phyloP scores from a whole-genome alignment of 2,888 invertebrate genomes.

The Anagyrus pseudococci region DNA sequence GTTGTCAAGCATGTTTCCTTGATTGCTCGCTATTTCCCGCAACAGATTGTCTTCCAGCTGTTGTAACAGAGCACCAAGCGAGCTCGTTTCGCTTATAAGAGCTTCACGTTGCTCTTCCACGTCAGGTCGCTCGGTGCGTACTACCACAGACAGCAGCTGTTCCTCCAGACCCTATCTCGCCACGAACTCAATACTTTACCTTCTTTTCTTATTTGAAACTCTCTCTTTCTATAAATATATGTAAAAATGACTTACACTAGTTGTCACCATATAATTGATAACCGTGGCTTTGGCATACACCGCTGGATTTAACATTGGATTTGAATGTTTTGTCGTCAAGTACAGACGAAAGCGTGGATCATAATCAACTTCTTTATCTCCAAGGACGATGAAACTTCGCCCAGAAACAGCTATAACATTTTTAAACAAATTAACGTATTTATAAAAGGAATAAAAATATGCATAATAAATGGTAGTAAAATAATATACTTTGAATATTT shows the following conservation, averaged over 20 bases:
- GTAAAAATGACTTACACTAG: constrained; percentile 67
- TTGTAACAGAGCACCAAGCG: constrained; percentile 83
- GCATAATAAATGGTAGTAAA: not conserved
- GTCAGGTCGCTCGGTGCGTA: constrained; percentile 84
- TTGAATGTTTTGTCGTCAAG: constrained; percentile 86
- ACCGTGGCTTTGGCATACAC: constrained; percentile 87
- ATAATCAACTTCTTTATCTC: constrained; percentile 89
- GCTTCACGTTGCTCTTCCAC: constrained; percentile 86
- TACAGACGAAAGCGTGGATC: constrained; percentile 89
- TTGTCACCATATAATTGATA: constrained; percentile 90
- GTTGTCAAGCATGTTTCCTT: constrained; percentile 93
- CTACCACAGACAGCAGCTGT: constrained; percentile 88
- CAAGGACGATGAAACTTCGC: constrained; percentile 82
- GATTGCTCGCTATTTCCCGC: constrained; percentile 82
- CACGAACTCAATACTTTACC: too few relatives aligned
- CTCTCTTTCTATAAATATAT: too few relatives aligned
- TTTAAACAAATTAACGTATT: too few relatives aligned
- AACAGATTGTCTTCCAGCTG: constrained; percentile 86
- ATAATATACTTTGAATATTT: constrained; percentile 75
- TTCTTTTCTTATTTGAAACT: too few relatives aligned
- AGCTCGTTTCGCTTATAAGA: constrained; percentile 83
- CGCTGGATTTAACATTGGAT: constrained; percentile 86
- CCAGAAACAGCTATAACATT: constrained; percentile 68
- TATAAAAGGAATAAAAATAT: not conserved
- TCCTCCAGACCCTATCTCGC: constrained; percentile 81